phyloP scores from a whole-genome alignment of 2,888 invertebrate genomes.

The Ischnura elegans region DNA sequence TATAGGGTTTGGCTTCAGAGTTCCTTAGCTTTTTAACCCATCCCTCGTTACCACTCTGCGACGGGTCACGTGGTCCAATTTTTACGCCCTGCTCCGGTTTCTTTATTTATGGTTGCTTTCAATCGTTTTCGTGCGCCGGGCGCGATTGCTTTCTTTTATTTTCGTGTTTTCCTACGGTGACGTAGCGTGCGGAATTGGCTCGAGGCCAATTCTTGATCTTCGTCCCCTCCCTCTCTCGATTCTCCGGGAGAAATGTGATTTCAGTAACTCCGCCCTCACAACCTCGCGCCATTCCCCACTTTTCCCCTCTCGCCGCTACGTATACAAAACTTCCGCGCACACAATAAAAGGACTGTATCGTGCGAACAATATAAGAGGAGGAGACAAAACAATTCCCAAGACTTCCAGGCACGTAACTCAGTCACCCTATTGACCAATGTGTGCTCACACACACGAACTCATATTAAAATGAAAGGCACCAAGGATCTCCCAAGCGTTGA shows the following conservation, averaged over 20 bases:
- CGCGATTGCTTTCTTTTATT: neutral
- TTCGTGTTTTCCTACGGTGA: neutral
- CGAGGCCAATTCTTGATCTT: neutral
- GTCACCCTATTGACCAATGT: slow-evolving; percentile 51
- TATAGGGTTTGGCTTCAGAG: too few species aligned
- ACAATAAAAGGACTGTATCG: too few species aligned
- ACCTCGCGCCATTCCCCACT: neutral
- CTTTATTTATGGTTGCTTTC: neutral
- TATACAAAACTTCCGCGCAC: neutral
- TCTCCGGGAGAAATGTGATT: neutral
- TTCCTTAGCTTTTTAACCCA: too few species aligned
- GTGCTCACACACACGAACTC: too few species aligned
- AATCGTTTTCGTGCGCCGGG: neutral
- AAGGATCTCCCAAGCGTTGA: slow-evolving; percentile 39
- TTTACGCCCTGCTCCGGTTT: too few species aligned
- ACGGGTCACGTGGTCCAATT: too few species aligned
- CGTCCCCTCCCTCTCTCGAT: neutral
- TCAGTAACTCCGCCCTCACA: neutral
- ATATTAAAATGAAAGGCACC: slow-evolving; percentile 6
- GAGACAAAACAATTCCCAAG: neutral
- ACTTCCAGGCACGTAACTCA: neutral
- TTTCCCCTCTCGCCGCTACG: neutral
- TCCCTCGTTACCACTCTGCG: too few species aligned
- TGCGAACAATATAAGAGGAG: neutral
- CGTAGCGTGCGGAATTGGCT: neutral